Conservation (phyloP, 2,797 vertebrate genomes). For the Tiaroga cobitis region DNA sequence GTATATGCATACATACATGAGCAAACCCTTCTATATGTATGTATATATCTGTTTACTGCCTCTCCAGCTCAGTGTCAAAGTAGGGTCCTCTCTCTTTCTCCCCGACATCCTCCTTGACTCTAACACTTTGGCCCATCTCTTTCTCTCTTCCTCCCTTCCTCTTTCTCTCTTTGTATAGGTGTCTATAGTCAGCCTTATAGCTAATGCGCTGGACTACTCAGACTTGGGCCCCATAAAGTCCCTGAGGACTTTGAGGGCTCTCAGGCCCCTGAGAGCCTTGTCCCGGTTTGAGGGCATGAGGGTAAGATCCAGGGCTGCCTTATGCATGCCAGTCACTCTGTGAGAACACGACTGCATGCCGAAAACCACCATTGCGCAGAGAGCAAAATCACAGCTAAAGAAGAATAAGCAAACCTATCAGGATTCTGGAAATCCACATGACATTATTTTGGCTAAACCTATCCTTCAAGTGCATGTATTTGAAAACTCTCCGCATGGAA, state of each 20-base stretch:
- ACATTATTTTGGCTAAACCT: slow-evolving; percentile 30
- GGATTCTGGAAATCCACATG: slow-evolving; percentile 30
- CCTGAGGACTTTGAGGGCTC: slow-evolving; percentile 99
- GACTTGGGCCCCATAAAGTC: slow-evolving; percentile 99
- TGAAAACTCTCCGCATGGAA: slow-evolving; percentile 49
- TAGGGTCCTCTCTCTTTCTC: slow-evolving; percentile 81
- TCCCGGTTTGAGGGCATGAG: slow-evolving; percentile 99
- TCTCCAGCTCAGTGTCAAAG: slow-evolving; percentile 73
- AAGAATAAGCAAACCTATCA: slow-evolving; percentile 25
- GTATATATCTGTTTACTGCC: slow-evolving; percentile 69
- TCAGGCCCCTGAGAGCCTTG: slow-evolving; percentile 99
- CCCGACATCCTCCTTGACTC: slow-evolving; percentile 66
- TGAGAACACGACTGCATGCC: slow-evolving; percentile 75
- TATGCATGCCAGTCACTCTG: slow-evolving; percentile 89
- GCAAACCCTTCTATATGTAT: slow-evolving; percentile 66
- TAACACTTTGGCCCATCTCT: slow-evolving; percentile 84
- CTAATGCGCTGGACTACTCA: slow-evolving; percentile 99
- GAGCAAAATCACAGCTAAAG: slow-evolving; percentile 30
- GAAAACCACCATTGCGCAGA: slow-evolving; percentile 66
- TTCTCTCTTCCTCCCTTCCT: slow-evolving; percentile 81
- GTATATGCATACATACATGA: slow-evolving; percentile 65
- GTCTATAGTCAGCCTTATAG: slow-evolving; percentile 99
- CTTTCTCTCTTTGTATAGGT: slow-evolving; percentile 97
- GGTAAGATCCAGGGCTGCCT: slow-evolving; percentile 94
- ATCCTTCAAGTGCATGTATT: slow-evolving; percentile 55